phyloP scores from a whole-genome alignment of 2,797 vertebrate species.

The Helarctos malayanus region DNA sequence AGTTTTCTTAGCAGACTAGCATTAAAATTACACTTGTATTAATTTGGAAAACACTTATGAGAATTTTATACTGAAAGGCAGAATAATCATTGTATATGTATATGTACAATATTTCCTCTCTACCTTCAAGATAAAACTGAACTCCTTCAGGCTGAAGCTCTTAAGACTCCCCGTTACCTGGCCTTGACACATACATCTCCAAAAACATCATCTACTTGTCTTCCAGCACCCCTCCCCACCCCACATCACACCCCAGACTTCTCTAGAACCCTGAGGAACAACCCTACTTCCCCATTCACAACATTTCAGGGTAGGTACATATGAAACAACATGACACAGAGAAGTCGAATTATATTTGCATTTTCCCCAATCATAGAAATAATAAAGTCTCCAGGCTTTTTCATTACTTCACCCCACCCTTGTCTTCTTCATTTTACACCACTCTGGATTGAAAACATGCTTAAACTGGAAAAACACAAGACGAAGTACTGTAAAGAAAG shows the following conservation, averaged over 20 bases:
- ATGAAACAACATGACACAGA: background rate
- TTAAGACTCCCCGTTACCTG: background rate
- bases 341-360: background rate
- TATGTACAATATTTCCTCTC: background rate
- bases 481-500: background rate
- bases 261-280: background rate
- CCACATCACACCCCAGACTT: background rate
- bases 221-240: background rate
- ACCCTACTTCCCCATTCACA: background rate
- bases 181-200: background rate
- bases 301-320: background rate
- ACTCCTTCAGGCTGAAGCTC: background rate
- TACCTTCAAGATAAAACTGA: background rate
- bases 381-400: background rate
- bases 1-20: background rate
- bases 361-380: background rate
- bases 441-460: background rate
- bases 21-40: slow-evolving; percentile 36
- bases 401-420: too few relatives aligned
- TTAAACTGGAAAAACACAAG: background rate
- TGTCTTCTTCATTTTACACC: background rate
- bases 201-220: background rate
- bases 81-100: background rate
- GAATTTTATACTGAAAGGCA: background rate
- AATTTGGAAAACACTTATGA: background rate